Evolutionary conservation across 2,797 vertebrate species (phyloP).

Genomic region (Notolepis coatsorum): DNA sequence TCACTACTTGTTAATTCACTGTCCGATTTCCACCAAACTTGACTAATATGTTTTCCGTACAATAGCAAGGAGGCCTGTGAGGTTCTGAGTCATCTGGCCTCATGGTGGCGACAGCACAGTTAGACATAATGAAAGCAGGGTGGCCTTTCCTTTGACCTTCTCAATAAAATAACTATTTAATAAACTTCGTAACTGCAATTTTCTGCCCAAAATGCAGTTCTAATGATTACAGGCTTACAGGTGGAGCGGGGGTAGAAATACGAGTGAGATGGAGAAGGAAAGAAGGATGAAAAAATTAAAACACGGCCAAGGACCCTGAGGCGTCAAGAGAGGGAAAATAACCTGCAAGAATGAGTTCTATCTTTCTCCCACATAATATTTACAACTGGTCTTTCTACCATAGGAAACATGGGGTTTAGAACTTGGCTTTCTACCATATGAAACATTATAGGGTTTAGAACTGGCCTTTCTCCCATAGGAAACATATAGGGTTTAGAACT

Average conservation of each 20-base stretch:
- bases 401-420: constrained; percentile 41
- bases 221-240: constrained; percentile 67
- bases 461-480: constrained; percentile 31
- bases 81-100: too few relatives aligned
- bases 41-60: too few relatives aligned
- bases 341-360: constrained; percentile 35
- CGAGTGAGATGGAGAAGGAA: constrained; percentile 20
- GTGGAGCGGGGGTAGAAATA: constrained; percentile 63
- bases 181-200: constrained; percentile 67
- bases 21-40: too few relatives aligned
- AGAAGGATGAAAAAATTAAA: constrained; percentile 2
- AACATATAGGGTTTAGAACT: constrained; percentile 45
- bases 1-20: too few relatives aligned
- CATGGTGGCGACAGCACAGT: too few relatives aligned
- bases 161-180: constrained; percentile 54
- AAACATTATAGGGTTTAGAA: constrained; percentile 46
- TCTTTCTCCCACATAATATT: background rate
- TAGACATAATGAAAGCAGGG: constrained; percentile 52
- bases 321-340: constrained; percentile 17
- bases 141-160: constrained; percentile 32
- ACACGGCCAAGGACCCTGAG: constrained; percentile 29
- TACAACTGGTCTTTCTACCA: too few relatives aligned
- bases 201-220: constrained; percentile 69
- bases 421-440: constrained; percentile 36
- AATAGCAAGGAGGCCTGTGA: too few relatives aligned